These are phyloP conservation scores for Mallotus villosus DNA, from an alignment of 2,797 vertebrate species.

Conservation along the genomic window DNA sequence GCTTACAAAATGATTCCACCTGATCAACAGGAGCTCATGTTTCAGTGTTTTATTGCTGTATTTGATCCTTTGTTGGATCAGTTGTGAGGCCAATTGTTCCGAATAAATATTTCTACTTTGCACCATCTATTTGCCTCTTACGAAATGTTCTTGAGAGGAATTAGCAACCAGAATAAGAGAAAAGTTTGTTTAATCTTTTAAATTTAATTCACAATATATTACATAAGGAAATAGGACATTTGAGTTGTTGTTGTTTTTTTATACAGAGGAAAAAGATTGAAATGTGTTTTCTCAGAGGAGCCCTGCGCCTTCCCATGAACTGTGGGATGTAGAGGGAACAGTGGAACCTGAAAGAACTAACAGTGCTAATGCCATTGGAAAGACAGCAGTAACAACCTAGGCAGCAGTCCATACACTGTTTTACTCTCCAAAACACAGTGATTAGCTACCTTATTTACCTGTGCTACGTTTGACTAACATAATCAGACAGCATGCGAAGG, in stretches of 20 bases:
- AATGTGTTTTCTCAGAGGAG: conserved; percentile 29
- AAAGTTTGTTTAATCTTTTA: conserved; percentile 65
- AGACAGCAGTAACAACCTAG: conserved; percentile 18
- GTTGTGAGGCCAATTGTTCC: conserved; percentile 16
- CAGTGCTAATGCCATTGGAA: conserved; percentile 42
- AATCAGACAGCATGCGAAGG: conserved; percentile 37
- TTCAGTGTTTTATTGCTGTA: background rate
- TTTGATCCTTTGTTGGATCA: conserved; percentile 13
- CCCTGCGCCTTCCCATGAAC: conserved; percentile 28
- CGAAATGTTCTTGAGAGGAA: background rate
- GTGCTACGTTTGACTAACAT: conserved; percentile 54
- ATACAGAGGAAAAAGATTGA: conserved; percentile 54
- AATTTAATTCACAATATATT: conserved; percentile 79
- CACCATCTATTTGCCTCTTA: background rate
- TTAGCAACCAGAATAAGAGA: background rate
- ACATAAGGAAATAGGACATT: conserved; percentile 72
- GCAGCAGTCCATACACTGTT: background rate
- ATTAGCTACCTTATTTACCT: conserved; percentile 45
- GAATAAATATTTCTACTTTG: conserved; percentile 40
- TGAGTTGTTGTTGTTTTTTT: conserved; percentile 37
- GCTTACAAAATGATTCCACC: conserved; percentile 14
- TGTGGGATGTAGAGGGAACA: conserved; percentile 25
- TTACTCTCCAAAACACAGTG: conserved; percentile 55
- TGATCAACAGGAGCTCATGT: background rate
- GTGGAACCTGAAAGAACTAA: conserved; percentile 45